These are phyloP conservation scores for Drosophila miranda DNA, from an alignment of 1,140 invertebrate species.

Conservation along the genomic window DNA sequence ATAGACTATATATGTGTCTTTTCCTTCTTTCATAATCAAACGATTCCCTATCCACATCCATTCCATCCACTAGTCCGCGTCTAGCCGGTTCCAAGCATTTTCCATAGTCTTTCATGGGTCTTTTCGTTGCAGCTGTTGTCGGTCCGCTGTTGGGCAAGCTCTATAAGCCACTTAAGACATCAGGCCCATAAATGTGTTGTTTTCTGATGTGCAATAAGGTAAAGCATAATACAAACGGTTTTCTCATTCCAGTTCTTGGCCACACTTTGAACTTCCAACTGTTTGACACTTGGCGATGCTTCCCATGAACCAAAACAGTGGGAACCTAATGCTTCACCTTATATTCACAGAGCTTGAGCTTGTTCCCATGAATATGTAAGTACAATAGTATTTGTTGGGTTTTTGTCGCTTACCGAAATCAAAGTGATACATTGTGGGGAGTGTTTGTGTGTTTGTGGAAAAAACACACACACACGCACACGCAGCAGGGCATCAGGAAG, in stretches of 20 bases:
- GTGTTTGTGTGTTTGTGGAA: no score
- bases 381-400: no score
- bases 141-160: constrained; percentile 28
- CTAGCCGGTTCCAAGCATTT: constrained; percentile 21
- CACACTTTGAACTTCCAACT: constrained; percentile 47
- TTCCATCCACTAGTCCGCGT: constrained; percentile 30
- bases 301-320: constrained; percentile 4
- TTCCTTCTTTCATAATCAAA: constrained; percentile 32
- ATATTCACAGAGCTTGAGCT: no score
- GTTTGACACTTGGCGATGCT: constrained; percentile 26
- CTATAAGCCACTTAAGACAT: constrained; percentile 51
- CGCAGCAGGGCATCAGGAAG: no score
- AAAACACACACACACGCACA: no score
- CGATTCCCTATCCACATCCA: not conserved
- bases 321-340: constrained; percentile 28
- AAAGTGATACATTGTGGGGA: no score
- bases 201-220: constrained; percentile 26
- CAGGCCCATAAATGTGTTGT: constrained; percentile 22
- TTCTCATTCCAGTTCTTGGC: constrained; percentile 47
- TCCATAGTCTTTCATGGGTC: not conserved
- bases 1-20: constrained; percentile 7
- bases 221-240: constrained; percentile 37
- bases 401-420: no score
- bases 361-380: no score
- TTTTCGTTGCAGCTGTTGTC: constrained; percentile 12